Evolutionary conservation across 2,113 vertebrate species (phyloP).

Genomic region (Benthochromis sp.): DNA sequence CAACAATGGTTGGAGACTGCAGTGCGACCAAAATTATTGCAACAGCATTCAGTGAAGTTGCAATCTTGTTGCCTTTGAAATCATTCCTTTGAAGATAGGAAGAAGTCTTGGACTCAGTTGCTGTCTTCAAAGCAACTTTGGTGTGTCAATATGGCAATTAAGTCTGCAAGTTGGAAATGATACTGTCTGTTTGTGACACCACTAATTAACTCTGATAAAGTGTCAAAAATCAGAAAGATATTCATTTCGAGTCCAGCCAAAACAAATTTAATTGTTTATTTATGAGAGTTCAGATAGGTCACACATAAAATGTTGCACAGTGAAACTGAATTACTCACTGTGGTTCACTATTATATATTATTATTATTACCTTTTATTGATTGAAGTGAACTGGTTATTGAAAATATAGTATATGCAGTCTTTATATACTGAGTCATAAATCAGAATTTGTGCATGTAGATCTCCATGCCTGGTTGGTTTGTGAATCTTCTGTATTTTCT

Average conservation of each 20-base stretch:
- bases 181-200: not conserved
- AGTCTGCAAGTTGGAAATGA: not conserved
- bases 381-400: not conserved
- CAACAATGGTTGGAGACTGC: not conserved
- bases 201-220: not conserved
- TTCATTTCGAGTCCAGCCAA: not conserved
- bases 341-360: not conserved
- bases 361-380: not conserved
- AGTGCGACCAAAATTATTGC: not conserved
- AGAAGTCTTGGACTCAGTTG: not conserved
- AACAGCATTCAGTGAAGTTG: rapidly evolving
- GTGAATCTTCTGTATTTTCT: not conserved
- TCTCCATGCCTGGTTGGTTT: not conserved
- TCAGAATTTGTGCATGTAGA: not conserved
- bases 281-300: not conserved
- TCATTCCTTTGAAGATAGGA: not conserved
- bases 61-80: not conserved
- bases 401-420: not conserved
- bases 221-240: not conserved
- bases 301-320: not conserved
- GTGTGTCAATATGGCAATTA: not conserved
- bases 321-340: not conserved
- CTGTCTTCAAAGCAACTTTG: not conserved
- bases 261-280: not conserved
- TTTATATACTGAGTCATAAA: not conserved